A percentile compares a stretch with the other conserved stretches of the same genome.
These are phyloP conservation scores for Pachyuromys duprasi DNA, from an alignment of 2,797 vertebrate genomes.

Conservation along the genomic window DNA sequence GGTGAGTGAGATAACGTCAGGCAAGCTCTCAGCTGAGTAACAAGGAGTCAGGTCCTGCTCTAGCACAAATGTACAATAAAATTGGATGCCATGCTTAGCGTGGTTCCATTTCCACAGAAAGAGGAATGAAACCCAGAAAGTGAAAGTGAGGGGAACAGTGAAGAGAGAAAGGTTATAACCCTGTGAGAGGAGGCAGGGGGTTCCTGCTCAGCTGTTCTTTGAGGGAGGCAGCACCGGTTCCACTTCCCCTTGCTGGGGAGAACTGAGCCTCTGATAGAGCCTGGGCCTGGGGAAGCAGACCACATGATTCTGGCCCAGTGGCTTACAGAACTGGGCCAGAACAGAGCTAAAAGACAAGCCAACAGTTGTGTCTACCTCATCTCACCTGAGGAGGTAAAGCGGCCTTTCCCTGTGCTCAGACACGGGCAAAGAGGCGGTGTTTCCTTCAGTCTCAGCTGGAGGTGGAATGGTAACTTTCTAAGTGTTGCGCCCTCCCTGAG, in stretches of 20 bases:
- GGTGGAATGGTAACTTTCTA: background rate
- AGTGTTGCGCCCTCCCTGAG: background rate
- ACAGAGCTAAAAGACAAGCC: background rate
- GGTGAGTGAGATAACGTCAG: background rate
- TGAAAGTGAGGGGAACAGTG: background rate
- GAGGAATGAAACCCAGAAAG: conserved; percentile 6
- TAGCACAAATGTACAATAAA: background rate
- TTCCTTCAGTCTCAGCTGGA: background rate
- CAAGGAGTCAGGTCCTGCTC: background rate
- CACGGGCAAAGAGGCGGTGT: background rate
- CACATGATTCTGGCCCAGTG: background rate
- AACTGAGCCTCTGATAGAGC: background rate
- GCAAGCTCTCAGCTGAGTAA: background rate
- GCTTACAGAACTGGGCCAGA: background rate
- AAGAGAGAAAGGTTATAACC: background rate
- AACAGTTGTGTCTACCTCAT: background rate
- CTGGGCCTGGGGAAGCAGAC: background rate
- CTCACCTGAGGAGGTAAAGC: background rate
- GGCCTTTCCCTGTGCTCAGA: background rate
- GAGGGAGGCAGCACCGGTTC: background rate
- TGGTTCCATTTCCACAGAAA: background rate
- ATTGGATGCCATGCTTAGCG: background rate
- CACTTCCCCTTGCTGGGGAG: background rate
- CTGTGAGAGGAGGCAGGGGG: background rate
- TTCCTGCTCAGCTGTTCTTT: background rate